phyloP scores from a whole-genome alignment of 2,888 invertebrate species.

The Ctenicera cuprea region DNA sequence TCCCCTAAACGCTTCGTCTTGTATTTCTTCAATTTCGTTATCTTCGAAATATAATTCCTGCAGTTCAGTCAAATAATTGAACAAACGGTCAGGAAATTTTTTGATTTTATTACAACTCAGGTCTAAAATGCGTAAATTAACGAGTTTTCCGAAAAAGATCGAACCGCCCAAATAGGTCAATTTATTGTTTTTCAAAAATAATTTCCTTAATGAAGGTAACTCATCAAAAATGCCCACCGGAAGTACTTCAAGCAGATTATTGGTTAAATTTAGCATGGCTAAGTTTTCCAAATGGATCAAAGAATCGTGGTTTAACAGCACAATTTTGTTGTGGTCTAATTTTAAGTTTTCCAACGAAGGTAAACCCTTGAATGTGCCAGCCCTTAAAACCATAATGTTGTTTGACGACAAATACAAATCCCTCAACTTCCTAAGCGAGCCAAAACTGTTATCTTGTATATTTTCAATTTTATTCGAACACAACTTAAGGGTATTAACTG shows the following conservation, averaged over 20 bases:
- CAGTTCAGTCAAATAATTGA: constrained; percentile 24
- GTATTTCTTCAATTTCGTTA: constrained; percentile 32
- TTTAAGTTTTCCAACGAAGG: constrained; percentile 39
- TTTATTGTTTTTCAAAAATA: constrained; percentile 45
- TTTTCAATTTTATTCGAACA: constrained; percentile 27
- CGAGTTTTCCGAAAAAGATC: constrained; percentile 21
- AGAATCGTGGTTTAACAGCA: constrained; percentile 37
- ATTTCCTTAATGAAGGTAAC: constrained; percentile 41
- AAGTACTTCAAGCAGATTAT: constrained; percentile 45
- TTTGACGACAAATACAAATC: constrained; percentile 35
- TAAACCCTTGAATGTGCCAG: constrained; percentile 36
- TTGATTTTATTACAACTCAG: constrained; percentile 30
- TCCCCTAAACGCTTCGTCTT: constrained; percentile 21
- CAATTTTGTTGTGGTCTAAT: constrained; percentile 49
- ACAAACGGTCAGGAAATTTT: constrained; percentile 31
- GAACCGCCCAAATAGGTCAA: constrained; percentile 23
- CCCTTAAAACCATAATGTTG: constrained; percentile 34
- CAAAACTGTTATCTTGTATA: constrained; percentile 27
- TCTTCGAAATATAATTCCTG: constrained; percentile 32
- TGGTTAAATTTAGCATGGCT: constrained; percentile 39
- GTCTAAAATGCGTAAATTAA: constrained; percentile 29
- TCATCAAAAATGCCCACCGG: constrained; percentile 42
- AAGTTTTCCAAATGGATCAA: constrained; percentile 46
- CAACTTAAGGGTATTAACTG: constrained; percentile 25
- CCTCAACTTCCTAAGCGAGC: constrained; percentile 19